Evolutionary conservation across 2,113 vertebrate species (phyloP), one percentile per base, ranked within the genome.

Genomic region (Albula goreensis): DNA sequence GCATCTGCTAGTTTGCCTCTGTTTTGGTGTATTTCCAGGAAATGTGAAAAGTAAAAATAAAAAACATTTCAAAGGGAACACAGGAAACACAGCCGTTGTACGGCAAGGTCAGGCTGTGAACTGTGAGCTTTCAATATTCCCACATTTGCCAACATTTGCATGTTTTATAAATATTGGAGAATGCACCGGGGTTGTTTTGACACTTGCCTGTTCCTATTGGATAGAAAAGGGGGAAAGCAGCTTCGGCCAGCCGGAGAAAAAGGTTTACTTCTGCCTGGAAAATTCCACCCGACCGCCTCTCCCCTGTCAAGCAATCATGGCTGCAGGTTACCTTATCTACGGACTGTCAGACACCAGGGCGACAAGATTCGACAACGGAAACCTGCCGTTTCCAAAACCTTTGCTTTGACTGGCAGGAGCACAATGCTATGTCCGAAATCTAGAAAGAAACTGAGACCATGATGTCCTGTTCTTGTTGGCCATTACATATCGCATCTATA

Each of bases 271-370:
- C 83, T 60, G 70, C 50, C 66, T 52, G 82, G 85, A 88, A 87
- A 81, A 89, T 87, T 87, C 87, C 87, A 88, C 84, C 85, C 82
- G 66, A 66, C 63, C 81, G 22, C 31, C n/a, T 84, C 87, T 86
- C 87, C 84, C 52, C 52, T 85, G 19, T 80, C 78, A 86, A 81
- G 83, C 85, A 6, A 70, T 85, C 57, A 87, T 66, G 70, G 52
- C 9, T 50, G 9, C 50, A 50, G 49, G 4, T 15, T 17, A 17
- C 31, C 31, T 11, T 77, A 48, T 84, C 82, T 22, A 78, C 50
- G 41, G 48, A 78, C 5, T 70, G 53, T 56, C 31, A 41, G 31
- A 41, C 31, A 41, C 63, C 52, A 70, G 17, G 63, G 17, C 78
- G 51, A n/a, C 80, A 57, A 50, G 52, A 19, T 63, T 50, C 48